phyloP scores from a whole-genome alignment of 2,797 vertebrate species.

The Podarcis lilfordi region DNA sequence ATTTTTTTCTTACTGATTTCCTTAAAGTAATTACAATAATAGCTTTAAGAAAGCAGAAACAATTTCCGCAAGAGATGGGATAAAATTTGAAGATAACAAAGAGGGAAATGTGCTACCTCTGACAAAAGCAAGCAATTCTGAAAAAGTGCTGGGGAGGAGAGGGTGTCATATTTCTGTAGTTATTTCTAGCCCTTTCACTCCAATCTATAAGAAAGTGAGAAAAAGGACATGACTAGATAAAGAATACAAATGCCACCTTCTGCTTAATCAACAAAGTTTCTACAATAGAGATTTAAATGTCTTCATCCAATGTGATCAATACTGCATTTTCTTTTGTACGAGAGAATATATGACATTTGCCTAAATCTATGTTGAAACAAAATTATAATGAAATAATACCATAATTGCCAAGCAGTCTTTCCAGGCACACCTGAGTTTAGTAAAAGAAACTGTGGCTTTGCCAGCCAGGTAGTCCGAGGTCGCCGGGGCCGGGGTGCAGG shows the following conservation, averaged over 20 bases:
- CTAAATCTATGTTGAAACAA: constrained; percentile 14
- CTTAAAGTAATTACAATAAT: constrained; percentile 64
- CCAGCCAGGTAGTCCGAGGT: too few species aligned
- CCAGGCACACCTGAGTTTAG: not conserved
- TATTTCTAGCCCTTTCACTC: constrained; percentile 55
- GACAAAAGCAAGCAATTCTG: constrained; percentile 68
- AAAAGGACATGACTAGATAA: constrained; percentile 45
- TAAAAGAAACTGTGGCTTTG: not conserved
- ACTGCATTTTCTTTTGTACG: constrained; percentile 24
- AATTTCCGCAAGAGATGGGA: constrained; percentile 67
- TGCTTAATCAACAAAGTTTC: not conserved
- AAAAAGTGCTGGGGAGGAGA: constrained; percentile 30
- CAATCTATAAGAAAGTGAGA: constrained; percentile 59
- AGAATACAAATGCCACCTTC: constrained; percentile 5
- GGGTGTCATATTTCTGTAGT: constrained; percentile 53
- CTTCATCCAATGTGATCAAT: not conserved
- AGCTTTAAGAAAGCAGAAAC: constrained; percentile 69
- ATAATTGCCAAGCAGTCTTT: not conserved
- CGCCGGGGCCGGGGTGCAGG: too few species aligned
- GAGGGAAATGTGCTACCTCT: constrained; percentile 54
- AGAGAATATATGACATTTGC: constrained; percentile 39
- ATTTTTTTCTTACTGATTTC: constrained; percentile 56
- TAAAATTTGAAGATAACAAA: constrained; percentile 61
- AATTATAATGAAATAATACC: not conserved
- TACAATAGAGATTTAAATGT: not conserved